A percentile compares a stretch with the other conserved stretches of the same genome.
Evolutionary conservation across 1,140 invertebrate species (phyloP).

Genomic region (Ylistrum balloti): DNA sequence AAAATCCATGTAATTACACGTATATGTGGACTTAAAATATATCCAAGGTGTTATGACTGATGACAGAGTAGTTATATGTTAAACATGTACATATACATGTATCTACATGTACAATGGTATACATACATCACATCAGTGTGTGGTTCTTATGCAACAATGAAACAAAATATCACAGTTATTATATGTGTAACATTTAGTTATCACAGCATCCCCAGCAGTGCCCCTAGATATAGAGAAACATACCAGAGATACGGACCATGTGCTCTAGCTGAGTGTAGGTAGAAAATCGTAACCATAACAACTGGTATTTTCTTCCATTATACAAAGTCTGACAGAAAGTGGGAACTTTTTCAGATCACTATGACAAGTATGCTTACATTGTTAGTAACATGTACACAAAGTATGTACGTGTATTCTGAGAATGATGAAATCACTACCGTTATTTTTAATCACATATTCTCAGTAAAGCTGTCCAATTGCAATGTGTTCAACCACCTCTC

Average conservation of each 20-base stretch:
- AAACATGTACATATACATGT: too few relatives aligned
- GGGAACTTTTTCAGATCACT: neutral
- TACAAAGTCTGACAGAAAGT: neutral
- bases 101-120: too few relatives aligned
- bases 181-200: too few relatives aligned
- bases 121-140: too few relatives aligned
- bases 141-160: too few relatives aligned
- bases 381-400: neutral
- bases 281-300: slow-evolving; percentile 13
- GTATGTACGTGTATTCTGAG: neutral
- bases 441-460: neutral
- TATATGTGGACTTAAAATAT: too few relatives aligned
- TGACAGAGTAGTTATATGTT: too few relatives aligned
- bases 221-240: neutral
- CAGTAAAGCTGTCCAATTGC: neutral
- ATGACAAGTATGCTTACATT: neutral
- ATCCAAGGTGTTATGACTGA: too few relatives aligned
- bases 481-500: neutral
- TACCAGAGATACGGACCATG: neutral
- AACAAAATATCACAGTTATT: too few relatives aligned
- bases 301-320: neutral
- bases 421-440: neutral
- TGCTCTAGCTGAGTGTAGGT: neutral
- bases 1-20: too few relatives aligned
- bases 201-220: neutral